Evolutionary conservation across 2,797 vertebrate species (phyloP).

Genomic region (Holocentrus rufus): DNA sequence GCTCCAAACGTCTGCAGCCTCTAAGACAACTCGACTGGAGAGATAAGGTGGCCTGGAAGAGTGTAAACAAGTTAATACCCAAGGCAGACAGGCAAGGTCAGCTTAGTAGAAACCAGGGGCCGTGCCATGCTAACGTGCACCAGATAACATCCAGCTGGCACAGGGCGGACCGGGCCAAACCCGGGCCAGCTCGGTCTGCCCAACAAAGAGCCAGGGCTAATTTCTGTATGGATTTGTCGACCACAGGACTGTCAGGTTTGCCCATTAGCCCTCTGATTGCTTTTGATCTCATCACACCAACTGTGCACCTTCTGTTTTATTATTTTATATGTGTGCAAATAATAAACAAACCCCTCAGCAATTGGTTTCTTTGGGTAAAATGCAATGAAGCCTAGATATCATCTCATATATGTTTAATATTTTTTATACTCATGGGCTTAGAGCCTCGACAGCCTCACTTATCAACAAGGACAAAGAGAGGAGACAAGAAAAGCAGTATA

Average conservation of each 20-base stretch:
- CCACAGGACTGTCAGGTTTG: no score
- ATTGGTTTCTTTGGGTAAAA: not conserved
- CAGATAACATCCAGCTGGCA: constrained; percentile 15
- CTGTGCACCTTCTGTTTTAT: no score
- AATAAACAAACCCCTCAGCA: not conserved
- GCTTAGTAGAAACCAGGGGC: constrained; percentile 35
- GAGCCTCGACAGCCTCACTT: not conserved
- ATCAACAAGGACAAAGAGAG: not conserved
- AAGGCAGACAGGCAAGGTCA: constrained; percentile 51
- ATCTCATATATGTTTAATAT: not conserved
- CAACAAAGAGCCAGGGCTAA: no score
- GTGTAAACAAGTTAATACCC: constrained; percentile 67
- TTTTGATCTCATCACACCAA: no score
- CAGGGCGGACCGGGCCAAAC: not conserved
- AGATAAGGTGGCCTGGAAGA: constrained; percentile 30
- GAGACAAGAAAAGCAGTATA: not conserved
- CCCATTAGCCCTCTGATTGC: no score
- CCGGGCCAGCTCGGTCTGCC: no score
- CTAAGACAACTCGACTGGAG: constrained; percentile 14
- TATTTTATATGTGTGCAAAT: no score
- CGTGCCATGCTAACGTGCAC: constrained; percentile 27
- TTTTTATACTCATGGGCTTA: not conserved
- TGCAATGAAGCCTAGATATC: not conserved
- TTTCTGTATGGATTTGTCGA: no score
- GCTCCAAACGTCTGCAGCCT: not conserved